Evolutionary conservation across 2,797 vertebrate species (phyloP).

Genomic region (Gila robusta): DNA sequence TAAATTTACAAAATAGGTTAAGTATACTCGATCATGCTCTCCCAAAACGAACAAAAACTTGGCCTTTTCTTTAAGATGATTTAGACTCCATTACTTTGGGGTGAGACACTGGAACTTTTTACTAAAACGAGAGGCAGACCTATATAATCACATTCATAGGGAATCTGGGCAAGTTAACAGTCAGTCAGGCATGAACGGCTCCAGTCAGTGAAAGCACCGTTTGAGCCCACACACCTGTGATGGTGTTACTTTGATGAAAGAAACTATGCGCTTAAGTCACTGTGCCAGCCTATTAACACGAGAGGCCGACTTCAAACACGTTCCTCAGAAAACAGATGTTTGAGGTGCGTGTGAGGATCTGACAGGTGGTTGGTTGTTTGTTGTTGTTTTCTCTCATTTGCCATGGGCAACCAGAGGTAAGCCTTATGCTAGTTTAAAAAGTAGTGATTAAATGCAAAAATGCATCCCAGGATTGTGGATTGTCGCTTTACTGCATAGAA

Average conservation of each 20-base stretch:
- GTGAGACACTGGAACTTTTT: not conserved
- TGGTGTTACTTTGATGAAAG: constrained; percentile 35
- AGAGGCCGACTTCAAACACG: constrained; percentile 51
- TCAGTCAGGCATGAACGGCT: constrained; percentile 40
- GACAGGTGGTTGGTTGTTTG: constrained; percentile 43
- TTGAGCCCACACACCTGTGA: constrained; percentile 50
- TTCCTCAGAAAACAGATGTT: constrained; percentile 61
- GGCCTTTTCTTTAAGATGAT: not conserved
- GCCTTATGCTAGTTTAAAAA: not conserved
- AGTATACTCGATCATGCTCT: not conserved
- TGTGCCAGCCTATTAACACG: constrained; percentile 57
- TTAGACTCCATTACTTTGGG: not conserved
- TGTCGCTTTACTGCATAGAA: not conserved
- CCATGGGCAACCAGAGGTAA: constrained; percentile 44
- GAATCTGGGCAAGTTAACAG: constrained; percentile 42
- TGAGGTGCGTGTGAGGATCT: constrained; percentile 52
- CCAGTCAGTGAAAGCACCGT: constrained; percentile 29
- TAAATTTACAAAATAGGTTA: not conserved
- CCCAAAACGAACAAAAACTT: not conserved
- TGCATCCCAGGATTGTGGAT: not conserved
- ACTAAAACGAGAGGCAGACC: not conserved
- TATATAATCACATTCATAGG: constrained; percentile 43
- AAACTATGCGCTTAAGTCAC: constrained; percentile 56
- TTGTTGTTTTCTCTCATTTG: constrained; percentile 51
- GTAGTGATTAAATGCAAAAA: not conserved